A percentile compares a stretch with the other conserved stretches of the same genome.
These are phyloP conservation scores for Labrus mixtus DNA, from an alignment of 2,113 vertebrate species.

Conservation along the genomic window DNA sequence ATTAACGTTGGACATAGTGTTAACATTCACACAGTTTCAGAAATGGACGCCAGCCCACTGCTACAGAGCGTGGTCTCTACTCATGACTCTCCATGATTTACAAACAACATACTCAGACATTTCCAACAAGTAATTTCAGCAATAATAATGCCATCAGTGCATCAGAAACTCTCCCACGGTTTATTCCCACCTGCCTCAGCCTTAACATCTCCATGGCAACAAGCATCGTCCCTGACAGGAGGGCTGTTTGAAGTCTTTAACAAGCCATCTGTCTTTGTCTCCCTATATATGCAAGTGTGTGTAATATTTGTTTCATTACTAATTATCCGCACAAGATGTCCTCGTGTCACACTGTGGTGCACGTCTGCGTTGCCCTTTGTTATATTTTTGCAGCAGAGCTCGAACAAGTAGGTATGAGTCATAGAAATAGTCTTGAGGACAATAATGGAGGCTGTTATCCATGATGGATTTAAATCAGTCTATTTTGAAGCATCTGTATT, in stretches of 20 bases:
- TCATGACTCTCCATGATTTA: neutral
- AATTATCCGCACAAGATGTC: constrained; percentile 28
- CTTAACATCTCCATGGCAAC: constrained; percentile 32
- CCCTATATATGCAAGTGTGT: constrained; percentile 11
- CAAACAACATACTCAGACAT: neutral
- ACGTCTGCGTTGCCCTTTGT: constrained; percentile 13
- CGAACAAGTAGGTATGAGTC: constrained; percentile 19
- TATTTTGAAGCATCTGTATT: neutral
- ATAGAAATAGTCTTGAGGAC: neutral
- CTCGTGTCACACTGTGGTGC: constrained; percentile 6
- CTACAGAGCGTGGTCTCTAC: neutral
- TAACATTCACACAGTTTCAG: neutral
- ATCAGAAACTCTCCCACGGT: constrained; percentile 17
- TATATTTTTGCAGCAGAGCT: constrained; percentile 2
- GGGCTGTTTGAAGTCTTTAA: constrained; percentile 30
- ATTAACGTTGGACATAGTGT: neutral
- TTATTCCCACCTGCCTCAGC: constrained; percentile 18
- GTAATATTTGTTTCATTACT: constrained; percentile 21
- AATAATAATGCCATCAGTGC: neutral
- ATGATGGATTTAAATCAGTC: constrained; percentile 1
- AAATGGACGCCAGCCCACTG: constrained; percentile 1
- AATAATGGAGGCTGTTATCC: neutral
- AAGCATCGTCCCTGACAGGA: neutral
- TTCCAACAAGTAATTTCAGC: neutral
- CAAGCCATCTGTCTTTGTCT: constrained; percentile 48